Conservation (phyloP, 2,797 vertebrate species). For the Galaxias olidus region DNA sequence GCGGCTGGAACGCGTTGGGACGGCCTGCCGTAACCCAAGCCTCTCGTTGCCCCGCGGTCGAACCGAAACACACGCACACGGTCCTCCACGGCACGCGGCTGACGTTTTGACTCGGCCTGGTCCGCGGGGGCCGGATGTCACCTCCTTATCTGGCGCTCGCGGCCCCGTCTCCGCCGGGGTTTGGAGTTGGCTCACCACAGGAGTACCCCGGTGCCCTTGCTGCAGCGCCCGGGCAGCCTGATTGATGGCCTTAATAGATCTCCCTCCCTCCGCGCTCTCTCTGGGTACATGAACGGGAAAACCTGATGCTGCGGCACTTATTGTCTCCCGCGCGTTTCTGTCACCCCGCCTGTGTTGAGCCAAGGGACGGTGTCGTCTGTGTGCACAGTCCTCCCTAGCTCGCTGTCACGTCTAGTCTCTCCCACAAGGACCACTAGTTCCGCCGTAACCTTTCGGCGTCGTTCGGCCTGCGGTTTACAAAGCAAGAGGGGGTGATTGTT, state of each 20-base stretch:
- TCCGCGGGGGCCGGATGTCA: no score
- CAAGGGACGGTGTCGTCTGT: not conserved
- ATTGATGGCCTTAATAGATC: conserved; percentile 50
- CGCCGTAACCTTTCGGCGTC: no score
- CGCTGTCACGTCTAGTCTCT: not conserved
- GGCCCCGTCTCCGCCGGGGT: not conserved
- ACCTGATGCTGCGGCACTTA: conserved; percentile 28
- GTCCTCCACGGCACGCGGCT: no score
- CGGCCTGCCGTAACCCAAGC: not conserved
- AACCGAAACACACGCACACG: no score
- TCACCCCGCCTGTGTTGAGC: not conserved
- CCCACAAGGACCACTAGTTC: no score
- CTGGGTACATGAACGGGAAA: conserved; percentile 26
- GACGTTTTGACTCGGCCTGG: no score
- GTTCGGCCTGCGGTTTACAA: no score
- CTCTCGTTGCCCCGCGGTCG: no score
- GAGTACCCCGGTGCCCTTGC: conserved; percentile 41
- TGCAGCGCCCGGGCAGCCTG: conserved; percentile 34
- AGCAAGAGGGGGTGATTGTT: no score
- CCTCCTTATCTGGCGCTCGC: not conserved
- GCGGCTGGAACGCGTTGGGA: not conserved
- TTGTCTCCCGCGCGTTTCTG: not conserved
- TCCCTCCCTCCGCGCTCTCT: conserved; percentile 32
- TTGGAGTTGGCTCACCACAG: not conserved
- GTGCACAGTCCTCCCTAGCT: not conserved